Evolutionary conservation across 2,888 invertebrate genomes (phyloP), one percentile per base, ranked within the genome.

Genomic region (Stenotaenia linearis): DNA sequence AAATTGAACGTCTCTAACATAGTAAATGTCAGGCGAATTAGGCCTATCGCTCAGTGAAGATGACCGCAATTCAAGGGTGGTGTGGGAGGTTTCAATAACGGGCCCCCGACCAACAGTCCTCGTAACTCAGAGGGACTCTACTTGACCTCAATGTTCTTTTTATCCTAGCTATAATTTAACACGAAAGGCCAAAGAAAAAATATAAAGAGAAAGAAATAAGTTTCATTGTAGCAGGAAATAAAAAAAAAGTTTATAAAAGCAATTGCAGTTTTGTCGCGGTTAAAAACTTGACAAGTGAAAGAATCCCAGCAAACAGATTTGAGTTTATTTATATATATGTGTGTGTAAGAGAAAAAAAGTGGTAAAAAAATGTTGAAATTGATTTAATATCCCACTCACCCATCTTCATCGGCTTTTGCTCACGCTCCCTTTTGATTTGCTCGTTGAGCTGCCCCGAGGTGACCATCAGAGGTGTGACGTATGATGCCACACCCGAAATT

Each of bases 141-240:
- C 76, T 76, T 76, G 76, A 76, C 76, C 76, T 76, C 76, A 15
- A 76, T 76, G 32, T 32, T 37, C 76, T 76, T 76, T 76, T 76
- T 37, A 76, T 76, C 76, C 76, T 15, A 37, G 35, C 76, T 76
- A 76, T 76, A 76, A 76, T 76, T 76, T 37, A 74, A 74, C 74
- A 74, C 30, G 32, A 32, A 74, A 74, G 28, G 74, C 74, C 74
- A 74, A 74, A 74, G n/a, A 74, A 50, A 50, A 50, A 50, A 50
- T 18, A 50, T 50, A 18, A 50, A 50, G 18, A 18, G n/a, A 50
- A 50, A 50, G 50, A 50, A 50, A 50, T 50, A 50, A 50, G 50
- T 50, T 50, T 50, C 50, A 50, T 50, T 50, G 50, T 50, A 18
- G 6, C 50, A 50, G 5, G 50, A 50, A 50, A 18, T 50, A 50